phyloP scores from a whole-genome alignment of 1,140 invertebrate species.

The Macrostomum lignano region DNA sequence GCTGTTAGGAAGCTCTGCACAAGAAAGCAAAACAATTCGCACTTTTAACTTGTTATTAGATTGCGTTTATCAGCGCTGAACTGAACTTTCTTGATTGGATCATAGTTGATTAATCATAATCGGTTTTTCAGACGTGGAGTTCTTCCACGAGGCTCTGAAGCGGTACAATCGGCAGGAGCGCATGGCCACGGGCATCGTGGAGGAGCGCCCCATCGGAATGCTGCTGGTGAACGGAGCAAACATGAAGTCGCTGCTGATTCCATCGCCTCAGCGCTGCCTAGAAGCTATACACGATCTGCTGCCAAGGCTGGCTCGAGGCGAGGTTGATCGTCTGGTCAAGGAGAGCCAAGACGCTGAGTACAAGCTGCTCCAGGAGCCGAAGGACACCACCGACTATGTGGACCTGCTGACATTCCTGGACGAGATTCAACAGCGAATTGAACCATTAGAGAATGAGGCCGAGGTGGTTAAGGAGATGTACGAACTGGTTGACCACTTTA shows the following conservation, averaged over 20 bases:
- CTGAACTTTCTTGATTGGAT: background rate
- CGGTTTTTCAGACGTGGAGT: conserved; percentile 16
- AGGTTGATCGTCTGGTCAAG: conserved; percentile 33
- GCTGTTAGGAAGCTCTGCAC: conserved; percentile 26
- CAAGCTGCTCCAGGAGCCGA: conserved; percentile 35
- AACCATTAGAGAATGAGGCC: conserved; percentile 35
- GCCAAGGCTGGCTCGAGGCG: conserved; percentile 32
- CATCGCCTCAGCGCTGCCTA: conserved; percentile 38
- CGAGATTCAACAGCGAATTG: conserved; percentile 33
- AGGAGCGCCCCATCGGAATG: conserved; percentile 36
- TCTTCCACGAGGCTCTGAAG: conserved; percentile 19
- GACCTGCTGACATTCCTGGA: conserved; percentile 40
- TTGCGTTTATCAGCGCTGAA: background rate
- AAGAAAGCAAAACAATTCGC: conserved; percentile 12
- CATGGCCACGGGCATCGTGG: conserved; percentile 32
- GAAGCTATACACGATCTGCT: conserved; percentile 30
- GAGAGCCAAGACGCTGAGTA: conserved; percentile 34
- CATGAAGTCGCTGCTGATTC: conserved; percentile 39
- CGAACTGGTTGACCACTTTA: conserved; percentile 40
- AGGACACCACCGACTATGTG: conserved; percentile 37
- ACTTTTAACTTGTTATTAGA: conserved; percentile 28
- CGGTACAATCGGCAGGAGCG: conserved; percentile 20
- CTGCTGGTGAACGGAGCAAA: conserved; percentile 37
- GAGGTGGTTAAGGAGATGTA: conserved; percentile 42
- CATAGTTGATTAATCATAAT: conserved; percentile 1